Evolutionary conservation across 1,140 invertebrate species (phyloP).

Genomic region (Capitella teleta): DNA sequence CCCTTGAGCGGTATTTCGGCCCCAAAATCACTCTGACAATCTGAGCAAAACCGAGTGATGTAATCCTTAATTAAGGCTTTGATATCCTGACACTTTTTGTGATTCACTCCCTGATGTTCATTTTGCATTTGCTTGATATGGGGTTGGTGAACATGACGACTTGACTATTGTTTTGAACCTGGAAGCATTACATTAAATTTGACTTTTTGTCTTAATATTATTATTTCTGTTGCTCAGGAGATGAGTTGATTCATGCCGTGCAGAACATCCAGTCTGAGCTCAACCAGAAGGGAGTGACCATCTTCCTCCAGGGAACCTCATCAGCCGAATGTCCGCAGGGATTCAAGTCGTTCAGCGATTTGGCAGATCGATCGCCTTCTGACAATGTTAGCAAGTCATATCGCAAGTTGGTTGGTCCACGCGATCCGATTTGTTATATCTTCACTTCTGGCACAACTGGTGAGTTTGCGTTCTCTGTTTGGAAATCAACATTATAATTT

Average conservation of each 20-base stretch:
- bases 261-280: neutral
- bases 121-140: too few species aligned
- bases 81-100: too few species aligned
- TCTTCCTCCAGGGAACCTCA: neutral
- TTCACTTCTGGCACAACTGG: neutral
- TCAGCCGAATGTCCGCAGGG: neutral
- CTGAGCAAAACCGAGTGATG: too few species aligned
- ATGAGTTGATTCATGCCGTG: neutral
- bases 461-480: neutral
- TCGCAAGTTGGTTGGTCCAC: neutral
- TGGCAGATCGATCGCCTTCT: neutral
- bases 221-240: neutral
- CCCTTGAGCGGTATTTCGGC: too few species aligned
- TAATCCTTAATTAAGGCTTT: too few species aligned
- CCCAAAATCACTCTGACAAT: too few species aligned
- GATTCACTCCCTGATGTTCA: too few species aligned
- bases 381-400: too few species aligned
- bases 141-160: too few species aligned
- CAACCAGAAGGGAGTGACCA: neutral
- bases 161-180: too few species aligned
- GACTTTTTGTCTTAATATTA: too few species aligned
- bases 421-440: neutral
- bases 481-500: neutral
- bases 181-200: too few species aligned
- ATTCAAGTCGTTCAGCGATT: neutral